These are phyloP conservation scores for Dicentrarchus labrax DNA, from an alignment of 2,113 vertebrate genomes.

Conservation along the genomic window DNA sequence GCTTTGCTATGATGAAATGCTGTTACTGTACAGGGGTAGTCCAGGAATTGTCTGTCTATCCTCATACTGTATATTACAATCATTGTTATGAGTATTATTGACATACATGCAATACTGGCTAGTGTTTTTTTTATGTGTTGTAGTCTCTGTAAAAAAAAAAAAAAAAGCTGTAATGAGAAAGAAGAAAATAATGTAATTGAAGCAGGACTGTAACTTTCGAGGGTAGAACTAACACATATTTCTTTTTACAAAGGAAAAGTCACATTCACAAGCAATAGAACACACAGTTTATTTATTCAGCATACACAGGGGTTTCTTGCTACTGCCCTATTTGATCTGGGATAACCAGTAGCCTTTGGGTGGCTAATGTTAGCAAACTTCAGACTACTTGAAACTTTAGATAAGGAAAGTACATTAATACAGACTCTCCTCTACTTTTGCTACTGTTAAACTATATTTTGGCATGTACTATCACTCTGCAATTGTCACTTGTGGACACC, in stretches of 20 bases:
- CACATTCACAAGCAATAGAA: neutral
- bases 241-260: neutral
- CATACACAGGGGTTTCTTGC: neutral
- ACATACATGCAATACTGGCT: neutral
- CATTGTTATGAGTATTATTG: neutral
- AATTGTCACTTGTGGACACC: neutral
- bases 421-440: neutral
- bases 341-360: neutral
- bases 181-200: neutral
- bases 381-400: too few relatives aligned
- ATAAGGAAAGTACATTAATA: neutral
- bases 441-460: neutral
- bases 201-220: neutral
- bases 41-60: neutral
- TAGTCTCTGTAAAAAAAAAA: too few relatives aligned
- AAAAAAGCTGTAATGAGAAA: neutral
- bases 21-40: conserved; percentile 15
- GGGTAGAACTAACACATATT: neutral
- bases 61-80: conserved; percentile 10
- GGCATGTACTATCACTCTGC: too few relatives aligned
- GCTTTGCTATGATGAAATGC: conserved; percentile 59
- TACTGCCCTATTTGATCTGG: neutral
- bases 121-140: neutral
- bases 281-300: neutral
- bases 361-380: neutral